These are phyloP conservation scores for Neotoxoptera formosana DNA, from an alignment of 1,140 invertebrate genomes.

Conservation along the genomic window DNA sequence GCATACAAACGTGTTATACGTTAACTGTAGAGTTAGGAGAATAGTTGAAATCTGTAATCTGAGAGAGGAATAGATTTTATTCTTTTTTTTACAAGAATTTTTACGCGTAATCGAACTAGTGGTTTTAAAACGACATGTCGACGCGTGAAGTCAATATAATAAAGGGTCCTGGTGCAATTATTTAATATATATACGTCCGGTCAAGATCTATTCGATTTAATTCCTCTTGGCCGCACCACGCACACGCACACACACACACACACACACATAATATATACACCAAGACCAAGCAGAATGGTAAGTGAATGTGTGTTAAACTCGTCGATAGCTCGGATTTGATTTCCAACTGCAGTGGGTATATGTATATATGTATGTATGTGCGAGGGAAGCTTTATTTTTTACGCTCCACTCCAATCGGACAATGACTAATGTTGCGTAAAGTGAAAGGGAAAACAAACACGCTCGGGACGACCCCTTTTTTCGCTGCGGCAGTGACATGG, in stretches of 20 bases:
- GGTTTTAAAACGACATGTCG: slow-evolving; percentile 27
- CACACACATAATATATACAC: neutral
- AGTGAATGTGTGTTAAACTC: slow-evolving; percentile 33
- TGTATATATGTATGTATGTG: neutral
- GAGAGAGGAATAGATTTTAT: neutral
- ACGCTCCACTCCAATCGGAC: slow-evolving; percentile 36
- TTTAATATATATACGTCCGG: slow-evolving; percentile 24
- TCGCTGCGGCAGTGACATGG: slow-evolving; percentile 39
- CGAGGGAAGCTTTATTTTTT: slow-evolving; percentile 29
- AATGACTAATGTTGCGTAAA: slow-evolving; percentile 55
- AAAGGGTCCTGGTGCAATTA: neutral
- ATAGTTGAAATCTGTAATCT: neutral
- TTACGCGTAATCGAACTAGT: slow-evolving; percentile 23
- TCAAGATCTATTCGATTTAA: slow-evolving; percentile 27
- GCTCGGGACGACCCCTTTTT: slow-evolving; percentile 30
- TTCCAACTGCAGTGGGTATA: neutral
- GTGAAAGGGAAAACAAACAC: slow-evolving; percentile 45
- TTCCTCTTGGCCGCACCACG: slow-evolving; percentile 26
- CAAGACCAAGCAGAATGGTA: neutral
- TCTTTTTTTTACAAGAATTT: neutral
- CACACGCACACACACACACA: neutral
- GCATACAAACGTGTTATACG: neutral
- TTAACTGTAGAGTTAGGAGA: neutral
- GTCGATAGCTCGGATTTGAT: slow-evolving; percentile 51
- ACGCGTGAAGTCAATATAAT: neutral